A percentile compares a stretch with the other conserved stretches of the same genome.
Evolutionary conservation across 2,113 vertebrate species (phyloP).

Genomic region (Gavialis gangeticus): DNA sequence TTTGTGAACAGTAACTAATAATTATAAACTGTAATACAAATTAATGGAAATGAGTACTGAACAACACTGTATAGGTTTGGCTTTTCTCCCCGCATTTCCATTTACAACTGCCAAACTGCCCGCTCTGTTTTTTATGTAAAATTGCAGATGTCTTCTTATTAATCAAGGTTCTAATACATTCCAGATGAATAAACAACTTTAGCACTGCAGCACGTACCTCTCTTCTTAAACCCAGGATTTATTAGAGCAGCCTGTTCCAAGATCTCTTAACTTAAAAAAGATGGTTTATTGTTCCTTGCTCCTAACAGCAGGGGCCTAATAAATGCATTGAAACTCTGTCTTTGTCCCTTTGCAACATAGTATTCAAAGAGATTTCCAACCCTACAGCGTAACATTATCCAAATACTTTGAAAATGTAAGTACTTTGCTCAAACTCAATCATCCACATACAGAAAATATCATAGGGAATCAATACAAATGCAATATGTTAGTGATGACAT

Average conservation of each 20-base stretch:
- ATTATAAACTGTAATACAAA: slow-evolving; percentile 57
- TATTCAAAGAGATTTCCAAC: slow-evolving; percentile 76
- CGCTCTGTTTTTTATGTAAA: slow-evolving; percentile 84
- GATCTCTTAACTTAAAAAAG: slow-evolving; percentile 88
- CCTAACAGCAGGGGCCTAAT: slow-evolving; percentile 80
- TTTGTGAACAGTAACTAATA: slow-evolving; percentile 58
- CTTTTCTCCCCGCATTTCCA: slow-evolving; percentile 79
- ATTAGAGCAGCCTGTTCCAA: slow-evolving; percentile 78
- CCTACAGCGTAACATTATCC: slow-evolving; percentile 67
- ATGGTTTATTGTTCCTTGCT: slow-evolving; percentile 76
- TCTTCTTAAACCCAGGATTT: slow-evolving; percentile 82
- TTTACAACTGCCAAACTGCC: slow-evolving; percentile 80
- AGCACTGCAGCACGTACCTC: slow-evolving; percentile 77
- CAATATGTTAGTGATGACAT: not conserved
- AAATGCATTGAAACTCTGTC: slow-evolving; percentile 68
- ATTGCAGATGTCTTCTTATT: slow-evolving; percentile 92
- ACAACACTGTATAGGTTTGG: slow-evolving; percentile 72
- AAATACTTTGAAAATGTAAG: slow-evolving; percentile 79
- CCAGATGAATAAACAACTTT: slow-evolving; percentile 98
- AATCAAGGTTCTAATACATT: slow-evolving; percentile 96
- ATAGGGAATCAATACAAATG: slow-evolving; percentile 58
- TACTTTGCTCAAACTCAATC: slow-evolving; percentile 73
- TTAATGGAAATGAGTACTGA: slow-evolving; percentile 70
- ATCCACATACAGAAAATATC: slow-evolving; percentile 52
- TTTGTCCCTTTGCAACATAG: slow-evolving; percentile 64